Percentiles rank a stretch among this genome's conserved stretches.
Evolutionary conservation across 1,140 invertebrate species (phyloP).

Genomic region (Scaptodrosophila lebanonensis): DNA sequence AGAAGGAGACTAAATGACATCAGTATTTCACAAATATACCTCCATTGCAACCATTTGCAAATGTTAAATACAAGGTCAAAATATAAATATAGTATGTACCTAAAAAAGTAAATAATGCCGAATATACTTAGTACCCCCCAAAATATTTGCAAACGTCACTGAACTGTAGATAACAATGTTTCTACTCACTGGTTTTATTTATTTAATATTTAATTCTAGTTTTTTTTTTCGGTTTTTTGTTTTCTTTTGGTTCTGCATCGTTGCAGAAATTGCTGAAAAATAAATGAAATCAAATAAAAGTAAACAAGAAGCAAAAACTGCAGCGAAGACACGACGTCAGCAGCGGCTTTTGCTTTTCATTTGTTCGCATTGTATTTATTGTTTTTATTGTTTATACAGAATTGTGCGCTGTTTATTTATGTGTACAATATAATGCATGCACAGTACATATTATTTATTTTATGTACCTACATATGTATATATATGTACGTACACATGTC

Average conservation of each 20-base stretch:
- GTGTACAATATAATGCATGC: too few species aligned
- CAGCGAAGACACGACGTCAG: conserved; percentile 62
- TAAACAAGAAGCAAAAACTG: conserved; percentile 47
- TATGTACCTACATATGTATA: conserved; percentile 10
- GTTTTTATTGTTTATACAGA: conserved; percentile 12
- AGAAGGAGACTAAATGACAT: too few species aligned
- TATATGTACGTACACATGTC: not conserved
- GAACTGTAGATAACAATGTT: too few species aligned
- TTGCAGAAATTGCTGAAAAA: conserved; percentile 33
- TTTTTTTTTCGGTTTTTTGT: conserved; percentile 41
- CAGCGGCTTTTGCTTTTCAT: conserved; percentile 21
- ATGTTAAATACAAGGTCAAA: too few species aligned
- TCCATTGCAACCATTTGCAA: too few species aligned
- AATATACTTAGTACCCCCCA: too few species aligned
- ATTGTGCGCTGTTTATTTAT: not conserved
- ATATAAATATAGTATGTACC: too few species aligned
- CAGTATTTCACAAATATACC: too few species aligned
- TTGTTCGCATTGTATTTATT: not conserved
- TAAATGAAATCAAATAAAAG: conserved; percentile 37
- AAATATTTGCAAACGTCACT: too few species aligned
- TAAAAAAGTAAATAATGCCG: too few species aligned
- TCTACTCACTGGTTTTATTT: too few species aligned
- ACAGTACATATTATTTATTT: conserved; percentile 11
- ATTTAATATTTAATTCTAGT: too few species aligned
- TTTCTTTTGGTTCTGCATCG: conserved; percentile 35